Percentiles rank a stretch among this genome's conserved stretches.
phyloP scores from a whole-genome alignment of 2,797 vertebrate genomes.

The Sebastes kiyomatsui region DNA sequence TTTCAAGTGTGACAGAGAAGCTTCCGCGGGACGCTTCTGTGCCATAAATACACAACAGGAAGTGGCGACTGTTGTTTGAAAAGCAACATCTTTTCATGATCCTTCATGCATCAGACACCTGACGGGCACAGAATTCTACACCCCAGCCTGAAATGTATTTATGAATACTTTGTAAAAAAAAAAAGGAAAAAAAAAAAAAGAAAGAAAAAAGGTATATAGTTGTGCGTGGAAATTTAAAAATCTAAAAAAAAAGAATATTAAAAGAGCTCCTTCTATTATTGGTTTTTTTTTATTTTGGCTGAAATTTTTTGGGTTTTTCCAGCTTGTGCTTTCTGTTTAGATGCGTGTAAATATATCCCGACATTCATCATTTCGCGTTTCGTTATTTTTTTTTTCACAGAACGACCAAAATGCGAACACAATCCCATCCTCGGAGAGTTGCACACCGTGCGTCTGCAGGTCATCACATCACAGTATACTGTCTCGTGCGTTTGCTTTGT shows the following conservation, averaged over 20 bases:
- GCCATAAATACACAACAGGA: conserved; percentile 75
- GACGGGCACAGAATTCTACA: conserved; percentile 72
- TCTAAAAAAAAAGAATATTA: conserved; percentile 55
- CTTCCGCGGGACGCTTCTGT: conserved; percentile 78
- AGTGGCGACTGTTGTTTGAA: conserved; percentile 22
- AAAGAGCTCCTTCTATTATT: conserved; percentile 87
- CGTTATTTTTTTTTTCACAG: conserved; percentile 34
- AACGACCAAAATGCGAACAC: conserved; percentile 72
- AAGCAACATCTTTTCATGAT: conserved; percentile 64
- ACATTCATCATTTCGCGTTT: conserved; percentile 62
- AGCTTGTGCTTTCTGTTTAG: conserved; percentile 86
- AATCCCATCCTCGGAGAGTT: conserved; percentile 74
- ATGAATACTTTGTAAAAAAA: conserved; percentile 88
- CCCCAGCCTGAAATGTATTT: conserved; percentile 94
- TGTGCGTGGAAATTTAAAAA: conserved; percentile 76
- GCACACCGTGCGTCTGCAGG: conserved; percentile 56
- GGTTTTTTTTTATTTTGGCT: conserved; percentile 82
- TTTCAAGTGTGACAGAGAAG: conserved; percentile 66
- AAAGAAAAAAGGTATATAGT: conserved; percentile 84
- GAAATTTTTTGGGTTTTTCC: conserved; percentile 69
- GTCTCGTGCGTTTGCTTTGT: conserved; percentile 74
- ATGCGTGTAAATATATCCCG: conserved; percentile 89
- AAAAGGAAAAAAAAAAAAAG: conserved; percentile 55
- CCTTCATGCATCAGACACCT: conserved; percentile 66
- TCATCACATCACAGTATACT: conserved; percentile 50